Conservation (phyloP, 2,888 invertebrate species). For the Notodonta dromedarius region DNA sequence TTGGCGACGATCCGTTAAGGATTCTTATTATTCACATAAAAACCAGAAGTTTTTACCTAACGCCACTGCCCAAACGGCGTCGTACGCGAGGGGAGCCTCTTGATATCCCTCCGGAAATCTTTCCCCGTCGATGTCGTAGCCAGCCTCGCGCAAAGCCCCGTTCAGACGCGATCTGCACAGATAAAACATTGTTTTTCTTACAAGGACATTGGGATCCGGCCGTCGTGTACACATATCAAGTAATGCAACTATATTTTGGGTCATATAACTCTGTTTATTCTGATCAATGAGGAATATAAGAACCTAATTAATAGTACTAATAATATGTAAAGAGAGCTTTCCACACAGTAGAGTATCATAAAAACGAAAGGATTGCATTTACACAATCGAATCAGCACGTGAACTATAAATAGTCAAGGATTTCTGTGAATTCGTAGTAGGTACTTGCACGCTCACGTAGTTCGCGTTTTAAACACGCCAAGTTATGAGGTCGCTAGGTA, state of each 20-base stretch:
- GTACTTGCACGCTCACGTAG: constrained; percentile 9
- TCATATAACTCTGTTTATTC: too few relatives aligned
- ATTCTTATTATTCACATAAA: not conserved
- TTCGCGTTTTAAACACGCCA: constrained; percentile 12
- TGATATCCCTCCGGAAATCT: constrained; percentile 97
- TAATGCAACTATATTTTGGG: too few relatives aligned
- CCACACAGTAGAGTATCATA: not conserved
- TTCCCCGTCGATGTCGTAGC: constrained; percentile 94
- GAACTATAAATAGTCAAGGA: constrained; percentile 22
- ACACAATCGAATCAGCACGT: constrained; percentile 17
- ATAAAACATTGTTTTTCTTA: constrained; percentile 48
- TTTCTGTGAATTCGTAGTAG: constrained; percentile 20
- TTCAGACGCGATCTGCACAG: constrained; percentile 89
- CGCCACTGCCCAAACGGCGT: constrained; percentile 99
- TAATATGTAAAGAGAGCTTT: too few relatives aligned
- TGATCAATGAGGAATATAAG: too few relatives aligned
- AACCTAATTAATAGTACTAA: too few relatives aligned
- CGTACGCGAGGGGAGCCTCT: constrained; percentile 99
- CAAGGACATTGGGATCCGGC: constrained; percentile 8
- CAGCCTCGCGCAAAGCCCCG: constrained; percentile 90
- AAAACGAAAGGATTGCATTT: constrained; percentile 17
- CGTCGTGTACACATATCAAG: too few relatives aligned
- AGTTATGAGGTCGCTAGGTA: constrained; percentile 15
- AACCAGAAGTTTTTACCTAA: constrained; percentile 85
- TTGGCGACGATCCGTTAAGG: too few relatives aligned